phyloP scores from a whole-genome alignment of 2,888 invertebrate genomes.

The Subacronicta megacephala region DNA sequence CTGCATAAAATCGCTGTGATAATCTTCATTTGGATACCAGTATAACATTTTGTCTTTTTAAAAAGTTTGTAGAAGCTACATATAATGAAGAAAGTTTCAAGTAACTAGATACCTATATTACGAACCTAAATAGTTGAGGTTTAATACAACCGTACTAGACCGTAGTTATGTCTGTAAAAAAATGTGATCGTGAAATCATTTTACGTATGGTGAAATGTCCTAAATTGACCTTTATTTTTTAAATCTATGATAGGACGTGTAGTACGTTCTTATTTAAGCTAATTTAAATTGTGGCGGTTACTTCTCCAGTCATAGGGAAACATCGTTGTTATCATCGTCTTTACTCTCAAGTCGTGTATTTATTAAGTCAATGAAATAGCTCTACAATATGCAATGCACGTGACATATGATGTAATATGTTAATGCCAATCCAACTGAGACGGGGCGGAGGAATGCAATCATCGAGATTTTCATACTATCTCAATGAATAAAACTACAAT shows the following conservation, averaged over 20 bases:
- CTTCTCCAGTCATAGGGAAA: not conserved
- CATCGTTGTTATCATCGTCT: not conserved
- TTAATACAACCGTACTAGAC: not conserved
- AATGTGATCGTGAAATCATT: not conserved
- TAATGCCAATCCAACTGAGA: conserved; percentile 33
- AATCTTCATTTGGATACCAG: not conserved
- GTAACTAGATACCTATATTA: too few relatives aligned
- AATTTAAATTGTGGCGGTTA: not conserved
- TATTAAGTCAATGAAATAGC: conserved; percentile 20
- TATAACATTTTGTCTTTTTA: conserved; percentile 20
- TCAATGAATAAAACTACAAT: conserved; percentile 23
- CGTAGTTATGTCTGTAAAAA: not conserved
- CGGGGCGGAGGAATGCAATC: conserved; percentile 42
- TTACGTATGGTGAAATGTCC: not conserved
- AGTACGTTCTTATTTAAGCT: not conserved
- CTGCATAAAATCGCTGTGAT: not conserved
- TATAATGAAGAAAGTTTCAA: conserved; percentile 14
- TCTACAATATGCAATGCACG: conserved; percentile 47
- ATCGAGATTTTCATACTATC: conserved; percentile 43
- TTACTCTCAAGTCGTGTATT: not conserved
- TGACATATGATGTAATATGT: conserved; percentile 40
- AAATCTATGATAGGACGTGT: not conserved
- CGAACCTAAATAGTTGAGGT: conserved; percentile 25
- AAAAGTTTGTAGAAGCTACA: conserved; percentile 4
- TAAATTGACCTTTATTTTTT: not conserved